phyloP scores from a whole-genome alignment of 1,140 invertebrate species.

The Nilaparvata lugens region DNA sequence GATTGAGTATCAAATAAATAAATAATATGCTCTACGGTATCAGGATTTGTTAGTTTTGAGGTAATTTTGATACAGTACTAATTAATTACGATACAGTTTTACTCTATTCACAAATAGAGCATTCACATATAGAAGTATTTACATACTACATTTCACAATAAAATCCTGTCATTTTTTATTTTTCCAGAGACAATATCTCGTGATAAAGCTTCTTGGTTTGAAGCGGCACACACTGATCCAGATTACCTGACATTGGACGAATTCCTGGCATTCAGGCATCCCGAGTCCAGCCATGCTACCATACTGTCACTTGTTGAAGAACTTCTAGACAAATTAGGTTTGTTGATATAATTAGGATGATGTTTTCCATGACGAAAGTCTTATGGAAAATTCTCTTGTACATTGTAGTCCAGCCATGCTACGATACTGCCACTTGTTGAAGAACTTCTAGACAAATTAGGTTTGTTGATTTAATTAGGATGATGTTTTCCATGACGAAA shows the following conservation, averaged over 20 bases:
- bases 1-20: no score
- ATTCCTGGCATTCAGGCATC: conserved; percentile 72
- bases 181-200: conserved; percentile 55
- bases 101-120: neutral
- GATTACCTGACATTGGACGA: conserved; percentile 65
- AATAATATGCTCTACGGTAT: no score
- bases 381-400: no score
- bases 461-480: conserved; percentile 32
- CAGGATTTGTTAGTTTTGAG: neutral
- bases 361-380: no score
- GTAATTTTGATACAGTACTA: neutral
- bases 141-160: neutral
- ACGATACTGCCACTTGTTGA: conserved; percentile 63
- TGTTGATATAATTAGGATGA: no score
- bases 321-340: conserved; percentile 62
- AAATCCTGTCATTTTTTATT: conserved; percentile 7
- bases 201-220: conserved; percentile 68
- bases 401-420: conserved; percentile 65
- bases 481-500: no score
- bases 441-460: conserved; percentile 64
- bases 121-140: neutral
- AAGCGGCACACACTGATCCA: conserved; percentile 62
- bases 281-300: conserved; percentile 66
- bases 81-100: neutral
- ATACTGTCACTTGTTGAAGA: conserved; percentile 64